A percentile compares a stretch with the other conserved stretches of the same genome.
Evolutionary conservation across 2,113 vertebrate species (phyloP).

Genomic region (Nesoenas mayeri): DNA sequence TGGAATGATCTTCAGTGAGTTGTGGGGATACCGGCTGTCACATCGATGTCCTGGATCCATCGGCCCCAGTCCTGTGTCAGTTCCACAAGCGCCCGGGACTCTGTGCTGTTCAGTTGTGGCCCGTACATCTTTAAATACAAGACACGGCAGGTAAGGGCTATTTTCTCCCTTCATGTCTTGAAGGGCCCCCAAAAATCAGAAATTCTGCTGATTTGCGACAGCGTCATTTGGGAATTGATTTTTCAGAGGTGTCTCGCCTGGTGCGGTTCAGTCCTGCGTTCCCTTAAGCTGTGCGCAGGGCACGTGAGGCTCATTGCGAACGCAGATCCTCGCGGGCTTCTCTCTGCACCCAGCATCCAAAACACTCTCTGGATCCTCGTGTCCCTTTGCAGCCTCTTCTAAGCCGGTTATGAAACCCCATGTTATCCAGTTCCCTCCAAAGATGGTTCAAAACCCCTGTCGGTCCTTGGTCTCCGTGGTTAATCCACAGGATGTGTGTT

Average conservation of each 20-base stretch:
- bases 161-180: neutral
- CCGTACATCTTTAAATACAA: neutral
- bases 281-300: neutral
- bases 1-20: neutral
- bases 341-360: neutral
- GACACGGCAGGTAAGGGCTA: neutral
- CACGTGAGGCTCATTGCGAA: fast-evolving
- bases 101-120: neutral
- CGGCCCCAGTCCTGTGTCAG: neutral
- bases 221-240: neutral
- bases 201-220: neutral
- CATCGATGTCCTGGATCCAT: neutral
- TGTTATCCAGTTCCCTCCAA: neutral
- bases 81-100: fast-evolving
- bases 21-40: neutral
- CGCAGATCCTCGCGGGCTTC: neutral
- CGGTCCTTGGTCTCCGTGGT: neutral
- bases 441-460: neutral
- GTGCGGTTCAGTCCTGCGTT: neutral
- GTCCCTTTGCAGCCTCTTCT: neutral
- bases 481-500: neutral
- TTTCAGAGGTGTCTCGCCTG: neutral
- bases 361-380: neutral
- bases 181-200: neutral
- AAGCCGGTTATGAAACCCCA: neutral